Evolutionary conservation across 2,888 invertebrate genomes (phyloP).

Genomic region (Yponomeuta sedellus): DNA sequence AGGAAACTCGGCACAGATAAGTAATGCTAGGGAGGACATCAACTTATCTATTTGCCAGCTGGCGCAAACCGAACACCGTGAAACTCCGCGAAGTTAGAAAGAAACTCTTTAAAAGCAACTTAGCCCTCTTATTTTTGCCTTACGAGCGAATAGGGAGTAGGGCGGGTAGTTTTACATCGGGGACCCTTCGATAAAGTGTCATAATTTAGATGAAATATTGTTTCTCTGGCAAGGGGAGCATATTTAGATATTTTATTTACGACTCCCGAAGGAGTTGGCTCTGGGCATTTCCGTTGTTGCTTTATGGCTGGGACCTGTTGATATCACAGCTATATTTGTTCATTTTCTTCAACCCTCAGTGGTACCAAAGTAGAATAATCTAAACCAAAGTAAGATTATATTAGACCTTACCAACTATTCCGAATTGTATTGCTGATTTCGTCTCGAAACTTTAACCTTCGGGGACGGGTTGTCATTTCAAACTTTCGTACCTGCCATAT

Average conservation of each 20-base stretch:
- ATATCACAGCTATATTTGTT: slow-evolving; percentile 18
- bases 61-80: slow-evolving; percentile 49
- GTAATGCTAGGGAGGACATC: slow-evolving; percentile 42
- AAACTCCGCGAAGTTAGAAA: slow-evolving; percentile 48
- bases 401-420: too few relatives aligned
- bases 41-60: slow-evolving; percentile 40
- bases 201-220: slow-evolving; percentile 65
- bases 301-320: slow-evolving; percentile 43
- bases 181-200: slow-evolving; percentile 66
- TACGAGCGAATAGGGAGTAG: slow-evolving; percentile 51
- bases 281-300: slow-evolving; percentile 31
- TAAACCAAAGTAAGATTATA: too few relatives aligned
- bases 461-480: not conserved
- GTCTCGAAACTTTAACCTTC: not conserved
- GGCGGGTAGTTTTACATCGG: slow-evolving; percentile 64
- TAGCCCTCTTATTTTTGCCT: slow-evolving; percentile 52
- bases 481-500: not conserved
- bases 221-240: slow-evolving; percentile 44
- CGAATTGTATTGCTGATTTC: not conserved
- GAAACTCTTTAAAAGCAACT: slow-evolving; percentile 57
- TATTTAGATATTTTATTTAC: slow-evolving; percentile 53
- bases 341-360: not conserved
- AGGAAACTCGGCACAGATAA: not conserved
- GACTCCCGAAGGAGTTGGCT: slow-evolving; percentile 42
- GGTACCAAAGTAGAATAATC: not conserved